A percentile compares a stretch with the other conserved stretches of the same genome.
phyloP scores from a whole-genome alignment of 2,113 vertebrate species.

The Pelodiscus sinensis region DNA sequence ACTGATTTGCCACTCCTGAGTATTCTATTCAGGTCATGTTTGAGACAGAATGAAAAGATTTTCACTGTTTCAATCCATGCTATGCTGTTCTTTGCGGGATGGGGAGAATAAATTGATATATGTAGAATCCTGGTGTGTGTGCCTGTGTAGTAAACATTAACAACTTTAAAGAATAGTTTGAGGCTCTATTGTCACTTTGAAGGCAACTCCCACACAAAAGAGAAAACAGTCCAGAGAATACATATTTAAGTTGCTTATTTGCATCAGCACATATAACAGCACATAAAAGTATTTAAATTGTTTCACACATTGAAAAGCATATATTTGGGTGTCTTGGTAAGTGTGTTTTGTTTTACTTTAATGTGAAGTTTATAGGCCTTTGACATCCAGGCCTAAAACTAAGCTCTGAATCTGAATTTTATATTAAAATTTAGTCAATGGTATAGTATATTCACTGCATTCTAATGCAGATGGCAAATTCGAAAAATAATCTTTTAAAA shows the following conservation, averaged over 20 bases:
- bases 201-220: not conserved
- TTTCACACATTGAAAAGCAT: not conserved
- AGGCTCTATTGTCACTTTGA: not conserved
- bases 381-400: rapidly evolving
- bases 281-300: not conserved
- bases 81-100: not conserved
- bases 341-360: not conserved
- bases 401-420: not conserved
- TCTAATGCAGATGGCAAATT: not conserved
- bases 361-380: not conserved
- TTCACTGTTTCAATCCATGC: not conserved
- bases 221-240: not conserved
- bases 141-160: not conserved
- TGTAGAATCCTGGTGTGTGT: not conserved
- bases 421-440: not conserved
- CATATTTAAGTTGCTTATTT: not conserved
- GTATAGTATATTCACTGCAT: not conserved
- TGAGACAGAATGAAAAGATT: not conserved
- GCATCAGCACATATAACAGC: not conserved
- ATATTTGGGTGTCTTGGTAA: not conserved
- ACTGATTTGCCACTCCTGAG: not conserved
- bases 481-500: not conserved
- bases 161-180: not conserved
- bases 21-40: not conserved
- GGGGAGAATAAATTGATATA: not conserved